Conservation (phyloP, 53 echinoderm and acorn worm species). For the Echinarachnius parma region DNA sequence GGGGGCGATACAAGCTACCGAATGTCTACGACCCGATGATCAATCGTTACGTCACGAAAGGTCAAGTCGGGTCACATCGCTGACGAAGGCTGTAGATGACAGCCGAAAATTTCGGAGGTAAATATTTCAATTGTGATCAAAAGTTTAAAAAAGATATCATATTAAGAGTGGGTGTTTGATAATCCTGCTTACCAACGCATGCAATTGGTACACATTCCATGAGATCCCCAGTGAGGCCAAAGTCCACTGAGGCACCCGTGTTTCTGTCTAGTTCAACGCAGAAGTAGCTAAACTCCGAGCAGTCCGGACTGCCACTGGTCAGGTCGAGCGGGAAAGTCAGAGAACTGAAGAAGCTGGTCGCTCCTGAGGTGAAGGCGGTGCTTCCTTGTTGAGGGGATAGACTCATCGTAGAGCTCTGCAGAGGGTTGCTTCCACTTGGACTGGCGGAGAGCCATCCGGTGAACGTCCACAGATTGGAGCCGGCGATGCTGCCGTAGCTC, state of each 20-base stretch:
- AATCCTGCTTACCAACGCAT: constrained; percentile 8
- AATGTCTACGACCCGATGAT: too few species aligned
- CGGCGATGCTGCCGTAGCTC: constrained; percentile 49
- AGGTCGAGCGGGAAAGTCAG: constrained; percentile 44
- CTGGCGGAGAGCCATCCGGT: constrained; percentile 56
- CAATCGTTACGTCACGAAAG: too few species aligned
- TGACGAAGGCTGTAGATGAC: too few species aligned
- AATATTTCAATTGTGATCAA: too few species aligned
- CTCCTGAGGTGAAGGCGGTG: constrained; percentile 18
- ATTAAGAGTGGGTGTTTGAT: too few species aligned
- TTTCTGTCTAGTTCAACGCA: constrained; percentile 50
- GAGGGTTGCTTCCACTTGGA: constrained; percentile 39
- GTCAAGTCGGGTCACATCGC: too few species aligned
- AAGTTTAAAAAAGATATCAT: too few species aligned
- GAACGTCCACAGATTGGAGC: constrained; percentile 52
- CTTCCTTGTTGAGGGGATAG: constrained; percentile 23
- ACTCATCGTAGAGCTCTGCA: constrained; percentile 20
- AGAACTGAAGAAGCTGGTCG: constrained; percentile 19
- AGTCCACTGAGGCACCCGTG: constrained; percentile 35
- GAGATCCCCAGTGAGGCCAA: constrained; percentile 42
- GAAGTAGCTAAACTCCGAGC: constrained; percentile 59
- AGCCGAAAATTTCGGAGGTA: too few species aligned
- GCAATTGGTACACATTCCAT: constrained; percentile 9
- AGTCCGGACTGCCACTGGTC: constrained; percentile 17
- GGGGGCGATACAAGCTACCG: too few species aligned